Conservation (phyloP, 1,140 invertebrate genomes). For the Branchinecta lynchi region DNA sequence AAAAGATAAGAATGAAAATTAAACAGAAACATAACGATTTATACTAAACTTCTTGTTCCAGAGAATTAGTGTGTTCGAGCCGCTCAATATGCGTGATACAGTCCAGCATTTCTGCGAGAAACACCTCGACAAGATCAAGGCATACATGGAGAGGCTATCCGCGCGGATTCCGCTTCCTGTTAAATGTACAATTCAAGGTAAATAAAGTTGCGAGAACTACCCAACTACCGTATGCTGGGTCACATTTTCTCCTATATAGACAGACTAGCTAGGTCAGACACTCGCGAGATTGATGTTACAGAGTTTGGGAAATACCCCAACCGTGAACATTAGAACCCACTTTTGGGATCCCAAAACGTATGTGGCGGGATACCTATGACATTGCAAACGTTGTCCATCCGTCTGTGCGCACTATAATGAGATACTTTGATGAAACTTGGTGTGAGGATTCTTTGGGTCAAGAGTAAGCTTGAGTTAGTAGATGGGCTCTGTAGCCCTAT, state of each 20-base stretch:
- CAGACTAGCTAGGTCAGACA: background rate
- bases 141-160: constrained; percentile 73
- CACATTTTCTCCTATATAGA: background rate
- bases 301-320: too few species aligned
- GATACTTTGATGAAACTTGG: too few species aligned
- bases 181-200: constrained; percentile 78
- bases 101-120: constrained; percentile 89
- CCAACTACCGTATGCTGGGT: background rate
- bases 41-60: constrained; percentile 29
- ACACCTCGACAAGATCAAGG: constrained; percentile 74
- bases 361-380: too few species aligned
- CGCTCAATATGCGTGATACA: constrained; percentile 70
- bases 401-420: too few species aligned
- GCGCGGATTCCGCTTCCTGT: constrained; percentile 69
- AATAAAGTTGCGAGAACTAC: constrained; percentile 19
- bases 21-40: too few species aligned
- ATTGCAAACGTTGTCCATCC: too few species aligned
- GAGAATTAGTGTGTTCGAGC: constrained; percentile 68
- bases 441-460: too few species aligned
- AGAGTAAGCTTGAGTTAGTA: too few species aligned
- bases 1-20: too few species aligned
- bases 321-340: too few species aligned
- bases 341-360: too few species aligned
- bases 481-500: too few species aligned
- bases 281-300: constrained; percentile 16